Evolutionary conservation across 2,113 vertebrate species (phyloP).

Genomic region (Mohoua ochrocephala): DNA sequence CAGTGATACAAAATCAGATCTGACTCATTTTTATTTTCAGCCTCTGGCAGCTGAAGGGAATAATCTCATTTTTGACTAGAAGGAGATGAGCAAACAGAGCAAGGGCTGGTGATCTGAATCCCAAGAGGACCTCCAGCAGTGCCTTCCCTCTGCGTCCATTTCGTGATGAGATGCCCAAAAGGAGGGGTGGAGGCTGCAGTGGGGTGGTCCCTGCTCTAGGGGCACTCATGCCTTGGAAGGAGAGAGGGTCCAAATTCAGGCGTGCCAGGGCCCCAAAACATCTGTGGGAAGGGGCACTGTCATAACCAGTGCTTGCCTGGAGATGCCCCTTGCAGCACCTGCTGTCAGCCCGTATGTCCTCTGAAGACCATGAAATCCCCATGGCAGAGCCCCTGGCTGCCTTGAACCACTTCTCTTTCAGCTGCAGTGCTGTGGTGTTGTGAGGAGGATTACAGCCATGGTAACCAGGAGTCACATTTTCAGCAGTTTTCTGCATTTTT

Average conservation of each 20-base stretch:
- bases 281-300: background rate
- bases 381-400: background rate
- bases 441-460: background rate
- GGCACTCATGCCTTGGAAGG: background rate
- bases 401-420: background rate
- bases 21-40: background rate
- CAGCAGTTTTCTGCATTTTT: background rate
- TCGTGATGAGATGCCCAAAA: background rate
- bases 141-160: background rate
- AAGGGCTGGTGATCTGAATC: background rate
- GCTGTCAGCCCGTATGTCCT: fast-evolving
- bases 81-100: background rate
- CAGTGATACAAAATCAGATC: conserved; percentile 14
- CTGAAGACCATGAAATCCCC: background rate
- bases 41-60: background rate
- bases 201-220: background rate
- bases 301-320: fast-evolving
- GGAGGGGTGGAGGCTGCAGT: background rate
- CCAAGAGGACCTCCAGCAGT: background rate
- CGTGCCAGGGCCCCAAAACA: background rate
- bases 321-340: background rate
- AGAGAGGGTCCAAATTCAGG: background rate
- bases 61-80: background rate
- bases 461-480: background rate
- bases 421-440: fast-evolving